Base-by-base conservation (phyloP, 1,140 invertebrate species). In the Ostrea denselamellosa region DNA sequence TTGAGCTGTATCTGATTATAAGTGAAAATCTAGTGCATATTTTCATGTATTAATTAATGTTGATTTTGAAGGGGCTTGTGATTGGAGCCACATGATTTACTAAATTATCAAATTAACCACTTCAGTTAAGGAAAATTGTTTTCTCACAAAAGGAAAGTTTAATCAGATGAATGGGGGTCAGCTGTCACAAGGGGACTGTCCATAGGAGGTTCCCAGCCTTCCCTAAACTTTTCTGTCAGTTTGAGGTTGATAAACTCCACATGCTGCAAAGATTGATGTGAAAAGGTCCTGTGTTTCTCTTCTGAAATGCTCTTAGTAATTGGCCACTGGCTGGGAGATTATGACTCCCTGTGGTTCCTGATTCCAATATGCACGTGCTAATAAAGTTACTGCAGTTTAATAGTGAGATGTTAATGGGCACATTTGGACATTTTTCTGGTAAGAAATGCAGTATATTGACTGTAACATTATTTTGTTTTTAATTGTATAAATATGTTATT, bases 181-280 rank as follows among this genome's bases (percentile, higher is more conserved):
- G 12, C 28, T 22, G 68, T 77, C 68, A 28, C 68, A 14, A 14
- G 14, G 68, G 68, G 9, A 77, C 68, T 5, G 22, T 28, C 68
- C 12, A 14, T 71, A 10, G 68, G 25, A 77, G 22, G 10, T 28
- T 77, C 68, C 28, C 68, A 34, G 25, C 68, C 0, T 12, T 77
- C 2, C 4, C 12, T 77, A 44, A 77, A 34, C 4, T 8, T 25
- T 77, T 28, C 68, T 28, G 68, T 77, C 68, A 77, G 68, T 77
- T 77, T 77, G 68, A 25, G 68, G 68, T 77, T 77, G 68, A 77
- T 77, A 25, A 25, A 8, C 68, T 77, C 68, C 68, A 77, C 68
- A 77, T 77, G 68, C 68, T 77, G 68, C 68, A 77, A 12, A 77
- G 68, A 77, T 77, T 77, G 28, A 77, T 77, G 68, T 77, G 68